Conservation (phyloP, 2,797 vertebrate genomes). For the Accipiter superciliosus region DNA sequence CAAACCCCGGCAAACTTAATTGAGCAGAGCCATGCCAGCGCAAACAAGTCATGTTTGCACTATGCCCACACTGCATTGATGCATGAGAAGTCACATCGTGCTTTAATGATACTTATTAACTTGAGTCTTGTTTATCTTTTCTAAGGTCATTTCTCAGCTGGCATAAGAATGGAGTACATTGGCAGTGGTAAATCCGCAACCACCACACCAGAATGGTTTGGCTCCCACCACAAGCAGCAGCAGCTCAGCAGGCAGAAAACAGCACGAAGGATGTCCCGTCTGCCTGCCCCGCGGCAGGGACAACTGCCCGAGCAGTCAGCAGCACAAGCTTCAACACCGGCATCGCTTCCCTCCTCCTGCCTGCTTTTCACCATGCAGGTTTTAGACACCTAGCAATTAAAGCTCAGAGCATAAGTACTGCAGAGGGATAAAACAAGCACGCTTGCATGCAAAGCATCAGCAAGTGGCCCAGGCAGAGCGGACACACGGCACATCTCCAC, state of each 20-base stretch:
- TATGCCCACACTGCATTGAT: neutral
- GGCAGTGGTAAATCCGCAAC: neutral
- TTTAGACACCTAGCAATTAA: neutral
- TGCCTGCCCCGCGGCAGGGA: neutral
- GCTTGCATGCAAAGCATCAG: neutral
- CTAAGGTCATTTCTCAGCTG: neutral
- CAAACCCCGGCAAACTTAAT: neutral
- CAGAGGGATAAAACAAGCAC: neutral
- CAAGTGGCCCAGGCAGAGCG: neutral
- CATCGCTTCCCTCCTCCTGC: neutral
- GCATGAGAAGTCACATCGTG: neutral
- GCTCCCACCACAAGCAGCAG: neutral
- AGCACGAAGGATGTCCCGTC: neutral
- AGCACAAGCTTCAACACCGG: neutral
- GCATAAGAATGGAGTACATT: accelerated
- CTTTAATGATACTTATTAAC: constrained; percentile 21
- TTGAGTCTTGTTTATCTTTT: neutral
- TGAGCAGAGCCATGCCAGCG: neutral
- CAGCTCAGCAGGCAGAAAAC: neutral
- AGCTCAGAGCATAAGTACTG: neutral
- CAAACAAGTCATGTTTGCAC: neutral
- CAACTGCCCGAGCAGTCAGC: neutral
- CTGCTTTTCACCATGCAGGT: accelerated
- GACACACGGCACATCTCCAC: neutral
- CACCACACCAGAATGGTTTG: accelerated